phyloP scores from a whole-genome alignment of 2,113 vertebrate species.

The Urocitellus parryii region DNA sequence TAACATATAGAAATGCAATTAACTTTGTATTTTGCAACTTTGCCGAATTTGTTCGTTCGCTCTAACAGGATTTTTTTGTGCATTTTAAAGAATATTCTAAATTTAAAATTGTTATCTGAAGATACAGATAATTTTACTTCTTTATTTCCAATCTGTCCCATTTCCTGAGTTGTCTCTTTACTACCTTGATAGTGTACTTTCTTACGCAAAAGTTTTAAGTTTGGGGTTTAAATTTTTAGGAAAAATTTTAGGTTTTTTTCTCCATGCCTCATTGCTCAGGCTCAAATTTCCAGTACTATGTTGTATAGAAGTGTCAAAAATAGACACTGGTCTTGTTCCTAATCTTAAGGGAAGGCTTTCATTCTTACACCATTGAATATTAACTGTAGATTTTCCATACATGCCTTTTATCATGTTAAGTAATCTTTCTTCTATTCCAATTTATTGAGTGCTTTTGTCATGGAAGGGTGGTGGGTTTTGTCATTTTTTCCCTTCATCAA shows the following conservation, averaged over 20 bases:
- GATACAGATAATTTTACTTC: not conserved
- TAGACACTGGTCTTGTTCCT: not conserved
- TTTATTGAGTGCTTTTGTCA: slow-evolving; percentile 7
- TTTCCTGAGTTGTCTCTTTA: too few species aligned
- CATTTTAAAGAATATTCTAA: not conserved
- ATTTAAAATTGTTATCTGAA: not conserved
- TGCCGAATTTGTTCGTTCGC: not conserved
- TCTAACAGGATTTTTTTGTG: not conserved
- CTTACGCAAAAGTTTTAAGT: too few species aligned
- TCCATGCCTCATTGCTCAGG: not conserved
- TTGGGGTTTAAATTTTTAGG: too few species aligned
- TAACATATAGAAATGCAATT: not conserved
- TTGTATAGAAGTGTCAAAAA: not conserved
- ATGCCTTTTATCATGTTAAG: not conserved
- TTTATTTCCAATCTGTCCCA: not conserved
- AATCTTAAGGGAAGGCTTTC: not conserved
- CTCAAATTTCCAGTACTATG: not conserved
- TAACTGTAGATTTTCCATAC: not conserved
- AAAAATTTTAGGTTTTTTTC: too few species aligned
- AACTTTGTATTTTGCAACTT: not conserved
- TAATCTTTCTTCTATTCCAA: not conserved
- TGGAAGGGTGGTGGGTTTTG: not conserved
- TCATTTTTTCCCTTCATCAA: not conserved
- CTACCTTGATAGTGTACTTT: too few species aligned
- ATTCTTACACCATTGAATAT: not conserved